Conservation (phyloP, 2,888 invertebrate genomes). For the Drosophila fungiperda region DNA sequence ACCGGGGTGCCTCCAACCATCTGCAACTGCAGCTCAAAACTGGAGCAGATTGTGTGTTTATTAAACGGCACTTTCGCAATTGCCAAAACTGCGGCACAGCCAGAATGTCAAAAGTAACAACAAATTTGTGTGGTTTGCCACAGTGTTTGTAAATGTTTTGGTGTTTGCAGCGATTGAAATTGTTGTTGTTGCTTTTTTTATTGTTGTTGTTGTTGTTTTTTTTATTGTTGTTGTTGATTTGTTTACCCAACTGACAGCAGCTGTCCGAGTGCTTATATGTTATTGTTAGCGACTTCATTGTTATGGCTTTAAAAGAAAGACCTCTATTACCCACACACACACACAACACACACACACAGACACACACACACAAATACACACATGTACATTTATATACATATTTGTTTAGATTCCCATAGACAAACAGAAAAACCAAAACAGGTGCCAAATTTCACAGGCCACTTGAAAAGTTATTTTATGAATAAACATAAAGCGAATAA, state of each 20-base stretch:
- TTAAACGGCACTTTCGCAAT: constrained; percentile 39
- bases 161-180: constrained; percentile 41
- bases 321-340: constrained; percentile 1
- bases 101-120: constrained; percentile 36
- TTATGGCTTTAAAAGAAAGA: constrained; percentile 52
- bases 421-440: constrained; percentile 35
- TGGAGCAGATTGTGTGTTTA: constrained; percentile 36
- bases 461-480: constrained; percentile 25
- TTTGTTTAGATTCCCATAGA: constrained; percentile 27
- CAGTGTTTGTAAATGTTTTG: constrained; percentile 65
- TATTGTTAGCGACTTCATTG: constrained; percentile 63
- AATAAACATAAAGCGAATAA: constrained; percentile 19
- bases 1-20: constrained; percentile 6
- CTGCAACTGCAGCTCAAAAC: constrained; percentile 21
- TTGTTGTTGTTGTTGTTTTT: constrained; percentile 24
- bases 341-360: constrained; percentile 1
- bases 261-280: constrained; percentile 49
- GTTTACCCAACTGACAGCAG: constrained; percentile 55
- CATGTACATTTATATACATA: constrained; percentile 6
- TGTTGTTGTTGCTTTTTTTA: constrained; percentile 21
- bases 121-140: constrained; percentile 47
- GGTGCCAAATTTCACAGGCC: constrained; percentile 57
- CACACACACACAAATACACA: neutral
- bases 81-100: constrained; percentile 17
- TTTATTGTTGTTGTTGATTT: constrained; percentile 42